Percentiles rank a stretch among this genome's conserved stretches.
These are phyloP conservation scores for Momotus momota DNA, from an alignment of 2,797 vertebrate genomes.

Conservation along the genomic window DNA sequence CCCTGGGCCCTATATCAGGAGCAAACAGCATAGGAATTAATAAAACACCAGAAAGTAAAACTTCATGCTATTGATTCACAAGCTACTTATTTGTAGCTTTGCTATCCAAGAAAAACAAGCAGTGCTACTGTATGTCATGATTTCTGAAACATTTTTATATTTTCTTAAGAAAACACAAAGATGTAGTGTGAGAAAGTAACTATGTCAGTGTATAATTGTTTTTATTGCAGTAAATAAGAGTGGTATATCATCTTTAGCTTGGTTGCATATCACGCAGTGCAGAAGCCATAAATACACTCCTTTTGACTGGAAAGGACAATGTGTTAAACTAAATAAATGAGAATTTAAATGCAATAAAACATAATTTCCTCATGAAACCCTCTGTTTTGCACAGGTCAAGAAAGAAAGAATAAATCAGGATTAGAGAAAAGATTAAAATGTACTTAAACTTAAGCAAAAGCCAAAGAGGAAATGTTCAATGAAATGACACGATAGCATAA, in stretches of 20 bases:
- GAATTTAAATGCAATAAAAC: neutral
- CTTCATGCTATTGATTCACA: slow-evolving; percentile 4
- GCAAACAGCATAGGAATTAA: neutral
- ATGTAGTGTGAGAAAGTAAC: neutral
- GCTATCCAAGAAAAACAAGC: slow-evolving; percentile 2
- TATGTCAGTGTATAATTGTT: neutral
- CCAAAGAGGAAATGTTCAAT: neutral
- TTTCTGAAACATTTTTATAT: neutral
- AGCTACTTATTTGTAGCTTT: neutral
- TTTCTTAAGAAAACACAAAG: slow-evolving; percentile 22
- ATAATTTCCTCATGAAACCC: neutral
- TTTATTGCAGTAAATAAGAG: neutral
- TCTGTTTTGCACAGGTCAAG: neutral
- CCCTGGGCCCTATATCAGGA: neutral
- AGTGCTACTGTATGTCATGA: neutral
- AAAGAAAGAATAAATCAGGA: neutral
- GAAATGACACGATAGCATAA: neutral
- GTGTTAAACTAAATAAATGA: neutral
- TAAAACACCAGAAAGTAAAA: neutral
- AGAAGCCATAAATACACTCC: neutral
- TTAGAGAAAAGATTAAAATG: neutral
- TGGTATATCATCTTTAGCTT: neutral
- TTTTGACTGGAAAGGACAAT: neutral
- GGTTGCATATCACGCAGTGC: neutral
- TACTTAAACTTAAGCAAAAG: neutral